These are phyloP conservation scores for Jaculus jaculus DNA, from an alignment of 2,113 vertebrate species.

Conservation along the genomic window DNA sequence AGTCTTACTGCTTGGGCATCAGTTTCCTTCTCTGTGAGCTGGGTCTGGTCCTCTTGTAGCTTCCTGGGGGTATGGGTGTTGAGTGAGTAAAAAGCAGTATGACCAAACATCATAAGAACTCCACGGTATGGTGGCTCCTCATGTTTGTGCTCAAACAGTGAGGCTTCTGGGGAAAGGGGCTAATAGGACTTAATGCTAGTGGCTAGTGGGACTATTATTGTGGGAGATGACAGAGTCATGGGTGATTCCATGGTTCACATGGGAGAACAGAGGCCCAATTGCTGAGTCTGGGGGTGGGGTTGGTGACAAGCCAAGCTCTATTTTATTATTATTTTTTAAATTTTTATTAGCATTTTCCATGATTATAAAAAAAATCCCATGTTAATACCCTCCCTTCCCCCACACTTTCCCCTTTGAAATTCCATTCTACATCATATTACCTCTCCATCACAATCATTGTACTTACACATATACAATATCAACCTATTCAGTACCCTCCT, in stretches of 20 bases:
- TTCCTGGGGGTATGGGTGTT: not conserved
- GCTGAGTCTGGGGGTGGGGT: not conserved
- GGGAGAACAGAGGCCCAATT: not conserved
- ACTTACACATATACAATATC: too few relatives aligned
- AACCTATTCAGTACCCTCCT: too few relatives aligned
- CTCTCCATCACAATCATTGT: too few relatives aligned
- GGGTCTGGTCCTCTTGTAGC: not conserved
- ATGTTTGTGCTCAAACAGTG: not conserved
- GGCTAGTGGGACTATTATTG: not conserved
- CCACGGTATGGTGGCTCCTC: not conserved
- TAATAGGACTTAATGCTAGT: not conserved
- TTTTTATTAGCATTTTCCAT: too few relatives aligned
- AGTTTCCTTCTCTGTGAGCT: not conserved
- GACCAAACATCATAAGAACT: not conserved
- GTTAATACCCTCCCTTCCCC: too few relatives aligned
- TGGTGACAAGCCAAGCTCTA: not conserved
- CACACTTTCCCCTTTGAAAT: too few relatives aligned
- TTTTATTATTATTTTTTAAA: not conserved
- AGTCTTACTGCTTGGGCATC: not conserved
- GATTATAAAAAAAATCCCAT: too few relatives aligned
- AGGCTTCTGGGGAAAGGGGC: slow-evolving; percentile 30
- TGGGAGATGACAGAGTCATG: not conserved
- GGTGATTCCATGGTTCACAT: not conserved
- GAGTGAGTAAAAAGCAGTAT: not conserved
- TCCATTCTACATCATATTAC: too few relatives aligned